A percentile compares a stretch with the other conserved stretches of the same genome.
Conservation (phyloP, 1,140 invertebrate genomes). For the Zaprionus capensis region DNA sequence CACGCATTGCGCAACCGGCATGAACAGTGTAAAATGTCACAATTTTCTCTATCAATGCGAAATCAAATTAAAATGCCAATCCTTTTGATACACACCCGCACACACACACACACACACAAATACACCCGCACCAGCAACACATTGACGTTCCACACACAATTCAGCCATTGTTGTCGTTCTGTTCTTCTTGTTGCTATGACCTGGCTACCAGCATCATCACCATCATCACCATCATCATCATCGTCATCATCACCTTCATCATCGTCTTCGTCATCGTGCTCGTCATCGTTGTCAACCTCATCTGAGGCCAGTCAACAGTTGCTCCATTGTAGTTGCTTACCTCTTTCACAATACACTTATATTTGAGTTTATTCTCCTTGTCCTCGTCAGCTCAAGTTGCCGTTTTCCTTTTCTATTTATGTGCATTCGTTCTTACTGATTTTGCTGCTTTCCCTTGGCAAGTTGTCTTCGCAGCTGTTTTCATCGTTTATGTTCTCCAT, state of each 20-base stretch:
- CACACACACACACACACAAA: slow-evolving; percentile 15
- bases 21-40: slow-evolving; percentile 33
- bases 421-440: not conserved
- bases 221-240: not conserved
- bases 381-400: slow-evolving; percentile 11
- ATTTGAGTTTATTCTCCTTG: slow-evolving; percentile 41
- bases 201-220: slow-evolving; percentile 24
- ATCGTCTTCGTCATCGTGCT: slow-evolving; percentile 13
- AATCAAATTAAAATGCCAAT: slow-evolving; percentile 80
- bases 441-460: not conserved
- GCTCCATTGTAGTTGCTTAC: slow-evolving; percentile 48
- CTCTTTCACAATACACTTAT: slow-evolving; percentile 36
- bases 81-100: slow-evolving; percentile 48
- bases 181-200: slow-evolving; percentile 26
- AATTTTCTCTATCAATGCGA: slow-evolving; percentile 51
- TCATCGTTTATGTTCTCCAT: not conserved
- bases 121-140: not conserved
- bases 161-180: slow-evolving; percentile 35
- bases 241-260: slow-evolving; percentile 8
- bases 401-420: slow-evolving; percentile 16
- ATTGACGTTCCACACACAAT: slow-evolving; percentile 4
- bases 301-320: slow-evolving; percentile 33
- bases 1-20: slow-evolving; percentile 36
- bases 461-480: not conserved
- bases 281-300: slow-evolving; percentile 14